phyloP scores from a whole-genome alignment of 2,888 invertebrate species.

The Acanthosepion esculentum region DNA sequence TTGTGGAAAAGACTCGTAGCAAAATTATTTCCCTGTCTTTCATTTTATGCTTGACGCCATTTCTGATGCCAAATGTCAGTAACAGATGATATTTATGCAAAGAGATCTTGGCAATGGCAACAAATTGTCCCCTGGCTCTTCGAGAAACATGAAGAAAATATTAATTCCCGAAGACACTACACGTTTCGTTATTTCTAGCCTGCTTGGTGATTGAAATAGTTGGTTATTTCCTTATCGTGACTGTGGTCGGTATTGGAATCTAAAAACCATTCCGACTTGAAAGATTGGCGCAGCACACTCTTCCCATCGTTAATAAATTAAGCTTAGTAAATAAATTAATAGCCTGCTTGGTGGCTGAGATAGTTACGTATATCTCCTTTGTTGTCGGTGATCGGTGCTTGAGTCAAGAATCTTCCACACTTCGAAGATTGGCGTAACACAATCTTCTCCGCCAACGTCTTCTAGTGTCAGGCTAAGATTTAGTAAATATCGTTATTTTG shows the following conservation, averaged over 20 bases:
- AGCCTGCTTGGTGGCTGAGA: background rate
- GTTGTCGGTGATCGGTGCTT: background rate
- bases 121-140: background rate
- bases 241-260: no score
- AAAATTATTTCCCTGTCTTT: background rate
- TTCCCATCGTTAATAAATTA: no score
- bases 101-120: background rate
- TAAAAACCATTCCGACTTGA: no score
- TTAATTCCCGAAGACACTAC: background rate
- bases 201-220: background rate
- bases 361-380: background rate
- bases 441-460: background rate
- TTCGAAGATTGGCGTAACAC: background rate
- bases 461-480: background rate
- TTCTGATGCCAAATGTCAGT: background rate
- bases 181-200: background rate
- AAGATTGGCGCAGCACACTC: no score
- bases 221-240: background rate
- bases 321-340: no score
- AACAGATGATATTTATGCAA: background rate
- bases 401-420: no score
- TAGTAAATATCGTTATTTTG: no score
- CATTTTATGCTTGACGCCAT: background rate
- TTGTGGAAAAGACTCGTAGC: background rate
- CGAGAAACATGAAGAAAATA: background rate